Base-by-base conservation (phyloP, 2,113 vertebrate species). In the Hippocampus guttulatus region DNA sequence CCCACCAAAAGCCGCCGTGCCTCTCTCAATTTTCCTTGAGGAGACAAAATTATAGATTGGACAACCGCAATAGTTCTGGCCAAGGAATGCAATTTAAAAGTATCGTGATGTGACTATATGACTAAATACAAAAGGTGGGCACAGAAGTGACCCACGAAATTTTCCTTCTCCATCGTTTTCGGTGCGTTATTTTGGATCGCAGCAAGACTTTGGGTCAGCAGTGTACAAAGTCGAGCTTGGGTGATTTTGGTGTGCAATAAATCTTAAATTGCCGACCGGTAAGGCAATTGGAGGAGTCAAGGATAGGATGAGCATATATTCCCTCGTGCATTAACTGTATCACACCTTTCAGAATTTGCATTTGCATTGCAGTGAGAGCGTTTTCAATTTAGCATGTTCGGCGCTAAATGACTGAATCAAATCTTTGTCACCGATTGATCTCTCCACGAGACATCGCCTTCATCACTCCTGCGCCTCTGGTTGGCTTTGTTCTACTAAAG, bases 401-500 rank as follows among this genome's bases (percentile, higher is more conserved):
- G 51, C 0, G 43, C 21, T 21, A 54, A 23, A 62, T 52, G 3
- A 61, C 0, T 3, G 2, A 68, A 72, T 69, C n/a, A 16, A 82
- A 78, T 52, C 6, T 43, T 65, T 9, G 1, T 12, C 11, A 54
- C 45, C 68, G 73, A 75, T 77, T 74, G 52, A 64, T 57, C 77
- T 69, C 75, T 75, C 71, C 41, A 21, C 63, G 51, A 64, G 33
- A 38, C 60, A 38, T 72, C 57, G 1, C 49, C n/a, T 11, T 64
- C 11, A 47, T 58, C 64, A 54, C 76, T 55, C 67, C 70, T 45
- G 68, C 60, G 61, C 58, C 67, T 75, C 81, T 0, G 71, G 64
- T 85, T 75, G 77, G 73, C 71, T 81, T 80, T 75, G 78, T 76
- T 80, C 76, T 68, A 67, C 71, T 75, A 58, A 81, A 87, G 82